Evolutionary conservation across 2,888 invertebrate genomes (phyloP), one percentile per base, ranked within the genome.

Genomic region (Digitonthophagus gazella): DNA sequence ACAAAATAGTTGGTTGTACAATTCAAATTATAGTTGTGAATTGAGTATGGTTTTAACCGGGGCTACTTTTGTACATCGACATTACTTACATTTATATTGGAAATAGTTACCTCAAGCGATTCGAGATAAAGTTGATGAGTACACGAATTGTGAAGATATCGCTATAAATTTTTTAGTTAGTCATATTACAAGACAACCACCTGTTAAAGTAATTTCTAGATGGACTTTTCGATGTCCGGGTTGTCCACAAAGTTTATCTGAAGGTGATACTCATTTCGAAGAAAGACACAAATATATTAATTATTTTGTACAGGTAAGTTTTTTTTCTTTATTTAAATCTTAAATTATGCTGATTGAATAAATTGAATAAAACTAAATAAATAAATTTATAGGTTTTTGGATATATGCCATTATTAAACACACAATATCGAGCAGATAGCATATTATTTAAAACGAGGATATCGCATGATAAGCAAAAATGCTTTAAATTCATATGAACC

Each of bases 161-260:
- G 99, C 99, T 8, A 98, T 99, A 97, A 99, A 99, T 84, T 99
- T 98, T 83, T 88, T 99, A 11, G n/a, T n/a, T n/a, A n/a, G 98
- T 14, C 98, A 99, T 81, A 87, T 98, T 72, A 98, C 98, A 0
- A 88, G 97, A 75, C 95, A 97, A 81, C 98, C 99, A 1, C 99
- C 99, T 0, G 95, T 99, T 2, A 99, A 99, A 88, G 97, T 98
- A 11, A 98, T 98, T 2, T 97, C 97, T 0, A 86, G 98, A 3
- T 98, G 98, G 98, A 98, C 98, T 0, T 98, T 97, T 84, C 89
- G 98, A 56, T 99, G 99, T 81, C 96, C 97, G 0, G 97, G 97
- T 0, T 99, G 99, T 81, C 96, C 97, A 0, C 95, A 96, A 69
- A 96, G 97, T 63, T 85, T 99, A 15, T 98, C 97, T 1, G 95